These are phyloP conservation scores for Drosophila lutescens DNA, from an alignment of 2,888 invertebrate species.

Conservation along the genomic window DNA sequence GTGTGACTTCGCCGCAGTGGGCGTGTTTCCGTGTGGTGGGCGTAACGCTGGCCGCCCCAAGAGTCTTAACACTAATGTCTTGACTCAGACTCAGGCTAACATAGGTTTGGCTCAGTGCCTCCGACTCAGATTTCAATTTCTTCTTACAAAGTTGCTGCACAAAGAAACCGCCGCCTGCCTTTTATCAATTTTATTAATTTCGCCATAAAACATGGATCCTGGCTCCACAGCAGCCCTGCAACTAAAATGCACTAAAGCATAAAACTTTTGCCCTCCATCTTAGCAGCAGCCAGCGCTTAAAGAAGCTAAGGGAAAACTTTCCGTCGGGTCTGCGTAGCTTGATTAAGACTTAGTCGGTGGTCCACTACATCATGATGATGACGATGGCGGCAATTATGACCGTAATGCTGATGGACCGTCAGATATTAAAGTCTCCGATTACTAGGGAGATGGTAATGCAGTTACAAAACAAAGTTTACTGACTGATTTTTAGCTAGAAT, in stretches of 20 bases:
- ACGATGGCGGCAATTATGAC: conserved; percentile 2
- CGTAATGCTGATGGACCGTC: conserved; percentile 9
- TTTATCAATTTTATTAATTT: conserved; percentile 62
- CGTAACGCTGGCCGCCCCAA: not conserved
- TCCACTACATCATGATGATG: conserved; percentile 5
- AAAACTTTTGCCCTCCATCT: conserved; percentile 48
- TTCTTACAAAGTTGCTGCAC: conserved; percentile 41
- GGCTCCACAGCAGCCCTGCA: conserved; percentile 6
- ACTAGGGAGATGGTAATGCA: not conserved
- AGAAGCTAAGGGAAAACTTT: conserved; percentile 13
- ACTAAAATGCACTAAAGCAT: conserved; percentile 49
- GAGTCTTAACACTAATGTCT: conserved; percentile 27
- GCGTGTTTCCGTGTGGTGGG: not conserved
- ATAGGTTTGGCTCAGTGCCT: not conserved
- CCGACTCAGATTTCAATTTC: conserved; percentile 38
- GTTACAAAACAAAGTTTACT: not conserved
- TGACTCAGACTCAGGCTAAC: not conserved
- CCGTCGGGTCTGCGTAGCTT: conserved; percentile 9
- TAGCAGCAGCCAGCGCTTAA: not conserved
- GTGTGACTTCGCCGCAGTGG: conserved; percentile 1
- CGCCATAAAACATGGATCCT: conserved; percentile 42
- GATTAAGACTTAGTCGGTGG: conserved; percentile 30
- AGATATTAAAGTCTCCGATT: conserved; percentile 8
- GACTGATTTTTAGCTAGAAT: too few relatives aligned
- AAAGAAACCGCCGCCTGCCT: conserved; percentile 3